phyloP scores from a whole-genome alignment of 2,888 invertebrate genomes.

The Celastrina argiolus region DNA sequence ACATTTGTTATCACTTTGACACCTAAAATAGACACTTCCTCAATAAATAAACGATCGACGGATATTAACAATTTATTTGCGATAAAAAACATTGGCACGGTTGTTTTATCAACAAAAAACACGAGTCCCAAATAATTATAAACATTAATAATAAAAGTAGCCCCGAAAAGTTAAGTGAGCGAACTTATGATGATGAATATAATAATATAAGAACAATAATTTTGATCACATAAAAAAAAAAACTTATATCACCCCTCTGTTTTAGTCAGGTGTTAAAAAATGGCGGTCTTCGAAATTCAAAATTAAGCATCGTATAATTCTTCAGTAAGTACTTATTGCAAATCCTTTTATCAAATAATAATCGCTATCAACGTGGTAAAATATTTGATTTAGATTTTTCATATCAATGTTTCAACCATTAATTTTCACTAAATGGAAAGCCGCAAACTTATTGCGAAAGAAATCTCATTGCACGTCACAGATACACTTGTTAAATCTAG shows the following conservation, averaged over 20 bases:
- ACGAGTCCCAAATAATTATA: too few relatives aligned
- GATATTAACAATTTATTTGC: neutral
- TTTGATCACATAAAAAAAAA: too few relatives aligned
- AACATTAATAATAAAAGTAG: too few relatives aligned
- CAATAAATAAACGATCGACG: neutral
- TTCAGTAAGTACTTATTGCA: too few relatives aligned
- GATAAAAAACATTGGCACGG: neutral
- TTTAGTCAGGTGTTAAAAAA: neutral
- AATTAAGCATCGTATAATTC: too few relatives aligned
- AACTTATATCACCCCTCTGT: too few relatives aligned
- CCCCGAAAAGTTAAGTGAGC: too few relatives aligned
- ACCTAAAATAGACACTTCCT: neutral
- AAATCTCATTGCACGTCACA: neutral
- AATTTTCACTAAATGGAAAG: neutral
- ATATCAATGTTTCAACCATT: neutral
- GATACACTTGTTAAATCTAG: neutral
- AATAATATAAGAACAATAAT: too few relatives aligned
- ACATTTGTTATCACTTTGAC: conserved; percentile 1
- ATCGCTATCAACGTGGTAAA: neutral
- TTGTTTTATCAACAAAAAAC: neutral
- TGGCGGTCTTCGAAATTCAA: neutral
- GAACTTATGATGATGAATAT: too few relatives aligned
- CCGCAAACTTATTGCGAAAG: neutral
- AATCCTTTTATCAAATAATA: neutral
- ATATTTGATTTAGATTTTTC: neutral